A percentile compares a stretch with the other conserved stretches of the same genome.
Conservation (phyloP, 2,888 invertebrate genomes). For the Polydrusus cervinus region DNA sequence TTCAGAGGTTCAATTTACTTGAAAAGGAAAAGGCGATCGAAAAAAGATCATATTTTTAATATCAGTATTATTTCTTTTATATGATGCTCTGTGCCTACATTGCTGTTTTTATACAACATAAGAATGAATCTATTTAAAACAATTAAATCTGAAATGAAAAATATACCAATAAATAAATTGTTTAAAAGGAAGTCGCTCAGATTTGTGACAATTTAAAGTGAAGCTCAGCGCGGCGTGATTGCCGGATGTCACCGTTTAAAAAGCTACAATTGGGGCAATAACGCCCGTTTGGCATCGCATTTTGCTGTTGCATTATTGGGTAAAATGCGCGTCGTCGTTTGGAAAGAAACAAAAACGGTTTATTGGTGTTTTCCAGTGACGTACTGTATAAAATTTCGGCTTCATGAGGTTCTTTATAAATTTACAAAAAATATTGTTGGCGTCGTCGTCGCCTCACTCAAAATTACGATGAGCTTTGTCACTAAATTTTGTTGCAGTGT, state of each 20-base stretch:
- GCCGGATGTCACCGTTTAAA: constrained; percentile 62
- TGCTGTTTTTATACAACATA: too few relatives aligned
- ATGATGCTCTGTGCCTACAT: too few relatives aligned
- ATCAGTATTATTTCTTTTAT: too few relatives aligned
- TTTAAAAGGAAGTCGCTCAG: constrained; percentile 52
- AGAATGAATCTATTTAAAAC: constrained; percentile 3
- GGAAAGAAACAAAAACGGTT: constrained; percentile 44
- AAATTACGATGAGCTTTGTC: too few relatives aligned
- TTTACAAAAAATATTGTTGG: background rate
- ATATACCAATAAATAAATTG: constrained; percentile 27
- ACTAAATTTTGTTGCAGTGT: too few relatives aligned
- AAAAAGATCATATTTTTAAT: too few relatives aligned
- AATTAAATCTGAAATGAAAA: constrained; percentile 7
- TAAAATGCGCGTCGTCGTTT: constrained; percentile 38
- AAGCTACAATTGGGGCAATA: constrained; percentile 60
- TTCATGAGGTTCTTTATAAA: background rate
- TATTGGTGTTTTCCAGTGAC: constrained; percentile 38
- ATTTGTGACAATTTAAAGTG: constrained; percentile 55
- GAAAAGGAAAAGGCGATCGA: too few relatives aligned
- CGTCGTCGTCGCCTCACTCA: too few relatives aligned
- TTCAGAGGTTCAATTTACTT: too few relatives aligned
- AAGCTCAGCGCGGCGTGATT: constrained; percentile 54
- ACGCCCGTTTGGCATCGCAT: constrained; percentile 53
- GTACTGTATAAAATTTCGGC: background rate
- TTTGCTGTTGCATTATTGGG: constrained; percentile 43